A percentile compares a stretch with the other conserved stretches of the same genome.
These are phyloP conservation scores for Clytia hemisphaerica DNA, from an alignment of 30 jellyfish, hydroid and myxozoan genomes.

Conservation along the genomic window DNA sequence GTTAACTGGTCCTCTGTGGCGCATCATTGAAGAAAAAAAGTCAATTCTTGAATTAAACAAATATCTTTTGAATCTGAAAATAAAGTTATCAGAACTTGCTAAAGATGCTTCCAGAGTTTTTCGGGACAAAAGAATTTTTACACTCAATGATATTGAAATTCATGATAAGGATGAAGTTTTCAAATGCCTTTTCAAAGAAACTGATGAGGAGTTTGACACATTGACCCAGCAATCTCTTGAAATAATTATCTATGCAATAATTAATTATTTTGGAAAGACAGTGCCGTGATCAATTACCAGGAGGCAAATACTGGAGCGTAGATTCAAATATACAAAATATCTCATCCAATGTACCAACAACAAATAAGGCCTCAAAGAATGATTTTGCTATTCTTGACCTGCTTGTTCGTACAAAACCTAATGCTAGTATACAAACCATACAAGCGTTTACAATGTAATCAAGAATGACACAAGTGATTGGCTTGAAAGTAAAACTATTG, in stretches of 20 bases:
- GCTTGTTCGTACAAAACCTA: slow-evolving; percentile 25
- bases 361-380: too few relatives aligned
- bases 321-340: neutral
- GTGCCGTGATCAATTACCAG: too few relatives aligned
- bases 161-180: too few relatives aligned
- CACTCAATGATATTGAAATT: too few relatives aligned
- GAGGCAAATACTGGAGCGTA: too few relatives aligned
- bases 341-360: too few relatives aligned
- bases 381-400: slow-evolving; percentile 6
- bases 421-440: slow-evolving; percentile 28
- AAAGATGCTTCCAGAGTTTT: slow-evolving; percentile 3
- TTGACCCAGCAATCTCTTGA: too few relatives aligned
- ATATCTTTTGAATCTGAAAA: neutral
- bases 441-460: slow-evolving; percentile 42
- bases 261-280: too few relatives aligned
- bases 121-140: neutral
- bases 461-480: slow-evolving; percentile 21
- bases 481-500: slow-evolving; percentile 8
- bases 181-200: too few relatives aligned
- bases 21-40: neutral
- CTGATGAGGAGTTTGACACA: too few relatives aligned
- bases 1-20: neutral
- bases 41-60: slow-evolving; percentile 11
- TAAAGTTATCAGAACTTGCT: neutral
- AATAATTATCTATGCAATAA: too few relatives aligned